A percentile compares a stretch with the other conserved stretches of the same genome.
Conservation (phyloP, 2,797 vertebrate genomes). For the Gephyroberyx darwinii region DNA sequence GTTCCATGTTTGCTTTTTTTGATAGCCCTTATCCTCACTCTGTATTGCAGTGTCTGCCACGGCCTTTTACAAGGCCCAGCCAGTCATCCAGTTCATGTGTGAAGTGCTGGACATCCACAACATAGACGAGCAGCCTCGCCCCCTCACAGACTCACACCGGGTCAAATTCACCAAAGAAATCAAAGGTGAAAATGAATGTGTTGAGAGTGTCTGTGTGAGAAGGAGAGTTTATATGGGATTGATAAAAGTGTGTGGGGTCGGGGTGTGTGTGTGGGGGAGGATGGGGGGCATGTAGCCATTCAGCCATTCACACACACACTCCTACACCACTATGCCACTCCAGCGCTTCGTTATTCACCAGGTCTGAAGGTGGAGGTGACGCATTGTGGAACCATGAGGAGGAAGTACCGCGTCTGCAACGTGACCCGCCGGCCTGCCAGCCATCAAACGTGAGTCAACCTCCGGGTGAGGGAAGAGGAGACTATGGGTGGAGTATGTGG, state of each 20-base stretch:
- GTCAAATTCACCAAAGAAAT: slow-evolving; percentile 99
- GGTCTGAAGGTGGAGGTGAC: slow-evolving; percentile 99
- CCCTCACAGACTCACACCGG: slow-evolving; percentile 97
- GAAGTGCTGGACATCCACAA: slow-evolving; percentile 99
- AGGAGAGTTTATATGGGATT: not conserved
- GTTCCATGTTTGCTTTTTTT: no score
- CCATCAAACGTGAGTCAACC: slow-evolving; percentile 96
- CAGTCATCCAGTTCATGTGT: slow-evolving; percentile 99
- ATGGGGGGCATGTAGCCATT: not conserved
- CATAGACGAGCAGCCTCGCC: slow-evolving; percentile 98
- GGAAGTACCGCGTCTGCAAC: slow-evolving; percentile 98
- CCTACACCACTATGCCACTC: not conserved
- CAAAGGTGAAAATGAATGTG: slow-evolving; percentile 84
- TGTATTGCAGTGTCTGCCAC: slow-evolving; percentile 92
- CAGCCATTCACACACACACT: slow-evolving; percentile 3
- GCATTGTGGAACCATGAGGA: slow-evolving; percentile 98
- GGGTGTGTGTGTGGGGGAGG: not conserved
- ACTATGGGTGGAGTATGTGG: slow-evolving; percentile 29
- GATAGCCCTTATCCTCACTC: slow-evolving; percentile 20
- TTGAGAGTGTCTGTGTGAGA: not conserved
- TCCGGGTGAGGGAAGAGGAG: slow-evolving; percentile 27
- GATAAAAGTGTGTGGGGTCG: slow-evolving; percentile 3
- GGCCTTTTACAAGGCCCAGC: slow-evolving; percentile 99
- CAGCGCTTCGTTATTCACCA: slow-evolving; percentile 67
- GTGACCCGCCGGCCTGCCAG: slow-evolving; percentile 97